These are phyloP conservation scores for Melanotaenia nigrans DNA, from an alignment of 2,797 vertebrate species.

Conservation along the genomic window DNA sequence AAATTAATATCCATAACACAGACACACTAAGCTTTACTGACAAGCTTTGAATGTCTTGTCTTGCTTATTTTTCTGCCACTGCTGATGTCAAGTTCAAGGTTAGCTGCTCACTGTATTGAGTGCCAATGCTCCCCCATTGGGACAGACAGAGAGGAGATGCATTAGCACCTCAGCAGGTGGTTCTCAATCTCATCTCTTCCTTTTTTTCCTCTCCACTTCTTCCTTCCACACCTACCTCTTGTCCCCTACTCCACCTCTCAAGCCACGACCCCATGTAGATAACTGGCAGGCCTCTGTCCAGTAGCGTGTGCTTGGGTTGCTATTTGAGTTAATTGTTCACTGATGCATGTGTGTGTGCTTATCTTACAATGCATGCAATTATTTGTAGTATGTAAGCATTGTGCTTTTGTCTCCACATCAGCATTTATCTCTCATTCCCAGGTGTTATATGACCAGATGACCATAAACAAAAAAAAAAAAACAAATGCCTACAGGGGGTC, in stretches of 20 bases:
- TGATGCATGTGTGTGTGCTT: slow-evolving; percentile 37
- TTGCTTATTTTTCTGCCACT: slow-evolving; percentile 49
- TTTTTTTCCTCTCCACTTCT: slow-evolving; percentile 41
- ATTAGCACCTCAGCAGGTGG: slow-evolving; percentile 84
- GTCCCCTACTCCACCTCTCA: slow-evolving; percentile 45
- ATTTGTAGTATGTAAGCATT: slow-evolving; percentile 27
- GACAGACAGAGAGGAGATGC: slow-evolving; percentile 72
- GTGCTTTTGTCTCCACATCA: slow-evolving; percentile 21
- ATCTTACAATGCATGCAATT: slow-evolving; percentile 29
- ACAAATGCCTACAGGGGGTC: slow-evolving; percentile 43
- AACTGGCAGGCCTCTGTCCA: slow-evolving; percentile 49
- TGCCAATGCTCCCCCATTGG: slow-evolving; percentile 62
- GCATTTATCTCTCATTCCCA: slow-evolving; percentile 40
- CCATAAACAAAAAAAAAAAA: slow-evolving; percentile 47
- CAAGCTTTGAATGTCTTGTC: slow-evolving; percentile 41
- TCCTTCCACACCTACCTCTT: slow-evolving; percentile 41
- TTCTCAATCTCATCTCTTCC: slow-evolving; percentile 70
- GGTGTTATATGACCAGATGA: slow-evolving; percentile 63
- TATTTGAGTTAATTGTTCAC: slow-evolving; percentile 22
- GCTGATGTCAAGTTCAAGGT: slow-evolving; percentile 78
- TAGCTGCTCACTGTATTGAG: slow-evolving; percentile 82
- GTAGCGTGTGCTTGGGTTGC: slow-evolving; percentile 1
- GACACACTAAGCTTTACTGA: slow-evolving; percentile 28
- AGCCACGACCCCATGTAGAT: slow-evolving; percentile 39
- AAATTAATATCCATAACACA: slow-evolving; percentile 21